Evolutionary conservation across 2,113 vertebrate genomes (phyloP).

Genomic region (Seriola rivoliana): DNA sequence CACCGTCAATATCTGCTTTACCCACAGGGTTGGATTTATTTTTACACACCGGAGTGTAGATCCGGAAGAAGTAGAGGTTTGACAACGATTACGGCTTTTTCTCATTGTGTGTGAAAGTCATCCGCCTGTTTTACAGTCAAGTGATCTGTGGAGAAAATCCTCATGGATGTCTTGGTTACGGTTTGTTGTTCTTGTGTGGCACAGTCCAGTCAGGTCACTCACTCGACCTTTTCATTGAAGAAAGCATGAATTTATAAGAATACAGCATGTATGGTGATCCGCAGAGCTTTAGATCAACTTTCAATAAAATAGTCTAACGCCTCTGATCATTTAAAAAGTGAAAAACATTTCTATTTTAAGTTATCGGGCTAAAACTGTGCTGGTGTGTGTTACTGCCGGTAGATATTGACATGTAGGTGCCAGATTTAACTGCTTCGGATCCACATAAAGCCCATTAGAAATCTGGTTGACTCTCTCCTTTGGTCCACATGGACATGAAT

Average conservation of each 20-base stretch:
- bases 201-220: neutral
- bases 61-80: constrained; percentile 7
- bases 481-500: constrained; percentile 30
- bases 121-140: neutral
- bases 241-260: neutral
- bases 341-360: too few species aligned
- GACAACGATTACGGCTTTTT: neutral
- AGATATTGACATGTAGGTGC: constrained; percentile 5
- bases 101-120: neutral
- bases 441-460: constrained; percentile 35
- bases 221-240: neutral
- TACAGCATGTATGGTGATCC: neutral
- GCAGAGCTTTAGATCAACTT: neutral
- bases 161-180: neutral
- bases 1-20: constrained; percentile 22
- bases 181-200: neutral
- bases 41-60: neutral
- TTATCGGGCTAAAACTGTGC: neutral
- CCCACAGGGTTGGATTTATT: constrained; percentile 21
- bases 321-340: too few species aligned
- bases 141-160: neutral
- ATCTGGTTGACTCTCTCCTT: constrained; percentile 27
- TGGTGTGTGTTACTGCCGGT: constrained; percentile 17
- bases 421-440: constrained; percentile 34
- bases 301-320: neutral